phyloP scores from a whole-genome alignment of 2,888 invertebrate genomes.

The Homarus gammarus region DNA sequence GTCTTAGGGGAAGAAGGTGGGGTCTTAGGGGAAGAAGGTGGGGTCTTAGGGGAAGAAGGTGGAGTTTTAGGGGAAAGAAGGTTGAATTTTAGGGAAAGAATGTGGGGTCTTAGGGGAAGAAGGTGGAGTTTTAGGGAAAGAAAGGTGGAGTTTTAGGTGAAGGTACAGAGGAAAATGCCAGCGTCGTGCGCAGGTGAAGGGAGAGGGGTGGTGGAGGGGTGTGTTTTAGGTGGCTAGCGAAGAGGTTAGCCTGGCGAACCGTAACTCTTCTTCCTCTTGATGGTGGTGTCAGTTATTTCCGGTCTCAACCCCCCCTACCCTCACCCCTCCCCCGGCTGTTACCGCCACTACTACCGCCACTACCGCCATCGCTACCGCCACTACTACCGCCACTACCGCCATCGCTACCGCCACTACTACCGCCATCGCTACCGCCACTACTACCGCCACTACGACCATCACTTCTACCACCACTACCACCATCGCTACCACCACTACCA shows the following conservation, averaged over 20 bases:
- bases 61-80: not conserved
- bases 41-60: not conserved
- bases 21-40: too few relatives aligned
- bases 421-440: not conserved
- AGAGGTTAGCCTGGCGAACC: not conserved
- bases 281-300: conserved; percentile 14
- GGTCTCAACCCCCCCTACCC: conserved; percentile 28
- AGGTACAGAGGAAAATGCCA: too few relatives aligned
- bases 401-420: not conserved
- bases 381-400: not conserved
- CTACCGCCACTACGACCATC: conserved; percentile 6
- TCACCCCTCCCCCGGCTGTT: not conserved
- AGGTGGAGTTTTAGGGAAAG: not conserved
- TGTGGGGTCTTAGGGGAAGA: too few relatives aligned
- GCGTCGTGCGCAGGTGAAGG: too few relatives aligned
- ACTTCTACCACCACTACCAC: conserved; percentile 25
- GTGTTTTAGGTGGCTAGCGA: not conserved
- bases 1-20: not conserved
- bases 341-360: conserved; percentile 26
- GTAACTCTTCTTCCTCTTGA: conserved; percentile 13
- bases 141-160: too few relatives aligned
- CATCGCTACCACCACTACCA: conserved; percentile 39
- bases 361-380: not conserved
- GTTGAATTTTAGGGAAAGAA: too few relatives aligned
- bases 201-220: too few relatives aligned